Percentiles rank a stretch among this genome's conserved stretches.
These are phyloP conservation scores for Stichopus horrens DNA, from an alignment of 53 echinoderm and acorn worm genomes.

Conservation along the genomic window DNA sequence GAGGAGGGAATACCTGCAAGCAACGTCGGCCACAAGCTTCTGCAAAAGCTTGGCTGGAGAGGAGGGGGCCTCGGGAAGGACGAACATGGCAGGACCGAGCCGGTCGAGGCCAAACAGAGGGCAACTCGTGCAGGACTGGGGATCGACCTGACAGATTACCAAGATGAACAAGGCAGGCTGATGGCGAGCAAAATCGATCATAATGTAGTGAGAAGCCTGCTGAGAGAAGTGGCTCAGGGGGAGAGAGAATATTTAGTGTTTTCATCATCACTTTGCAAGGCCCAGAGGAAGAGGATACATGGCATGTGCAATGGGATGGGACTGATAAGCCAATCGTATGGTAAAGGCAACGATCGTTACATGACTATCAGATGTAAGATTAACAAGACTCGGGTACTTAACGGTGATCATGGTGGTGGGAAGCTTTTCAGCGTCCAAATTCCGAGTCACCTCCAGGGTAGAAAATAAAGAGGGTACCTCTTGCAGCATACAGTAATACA, in stretches of 20 bases:
- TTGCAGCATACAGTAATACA: no score
- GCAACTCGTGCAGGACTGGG: conserved; percentile 22
- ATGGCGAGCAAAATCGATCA: not conserved
- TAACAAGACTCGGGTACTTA: not conserved
- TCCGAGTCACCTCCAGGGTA: not conserved
- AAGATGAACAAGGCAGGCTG: conserved; percentile 6
- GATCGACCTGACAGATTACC: conserved; percentile 11
- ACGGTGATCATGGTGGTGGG: not conserved
- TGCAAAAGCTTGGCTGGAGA: conserved; percentile 37
- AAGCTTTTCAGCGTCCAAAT: not conserved
- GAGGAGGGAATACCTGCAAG: conserved; percentile 3
- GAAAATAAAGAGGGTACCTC: not conserved
- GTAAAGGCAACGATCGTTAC: conserved; percentile 1
- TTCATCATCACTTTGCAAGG: conserved; percentile 13
- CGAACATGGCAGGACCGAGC: not conserved
- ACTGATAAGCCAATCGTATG: conserved; percentile 23
- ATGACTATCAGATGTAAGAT: conserved; percentile 33
- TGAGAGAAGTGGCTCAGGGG: not conserved
- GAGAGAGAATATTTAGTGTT: conserved; percentile 33
- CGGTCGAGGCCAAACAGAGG: not conserved
- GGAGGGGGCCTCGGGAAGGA: conserved; percentile 36
- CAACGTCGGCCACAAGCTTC: conserved; percentile 23
- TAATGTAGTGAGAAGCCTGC: not conserved
- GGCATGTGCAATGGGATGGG: not conserved
- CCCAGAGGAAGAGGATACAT: conserved; percentile 3